A percentile compares a stretch with the other conserved stretches of the same genome.
Conservation (phyloP, 1,140 invertebrate species). For the Bombus balteatus region DNA sequence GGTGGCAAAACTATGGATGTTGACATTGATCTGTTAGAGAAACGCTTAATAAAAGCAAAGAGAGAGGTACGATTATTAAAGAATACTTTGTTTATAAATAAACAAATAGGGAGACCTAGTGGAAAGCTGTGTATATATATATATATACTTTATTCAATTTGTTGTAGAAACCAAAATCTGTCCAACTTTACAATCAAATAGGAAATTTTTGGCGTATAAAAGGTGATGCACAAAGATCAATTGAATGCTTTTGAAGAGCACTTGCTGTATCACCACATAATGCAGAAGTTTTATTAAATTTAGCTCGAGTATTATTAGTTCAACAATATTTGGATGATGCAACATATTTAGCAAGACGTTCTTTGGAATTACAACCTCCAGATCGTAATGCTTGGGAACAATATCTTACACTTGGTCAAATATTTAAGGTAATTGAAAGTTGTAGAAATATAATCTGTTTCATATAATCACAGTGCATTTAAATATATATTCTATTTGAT, state of each 20-base stretch:
- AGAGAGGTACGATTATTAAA: constrained; percentile 84
- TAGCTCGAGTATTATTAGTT: constrained; percentile 92
- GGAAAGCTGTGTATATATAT: background rate
- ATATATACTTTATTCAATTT: constrained; percentile 37
- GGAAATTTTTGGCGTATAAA: constrained; percentile 95
- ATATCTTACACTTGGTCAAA: constrained; percentile 93
- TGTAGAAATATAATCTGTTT: background rate
- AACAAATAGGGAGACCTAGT: background rate
- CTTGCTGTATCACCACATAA: constrained; percentile 93
- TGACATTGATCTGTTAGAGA: constrained; percentile 90
- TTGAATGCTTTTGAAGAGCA: constrained; percentile 93
- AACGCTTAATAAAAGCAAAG: constrained; percentile 90
- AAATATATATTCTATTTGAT: background rate
- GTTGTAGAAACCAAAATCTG: constrained; percentile 91
- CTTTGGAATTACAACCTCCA: constrained; percentile 88
- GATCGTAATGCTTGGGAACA: constrained; percentile 95
- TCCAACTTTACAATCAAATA: constrained; percentile 93
- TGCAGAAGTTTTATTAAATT: constrained; percentile 91
- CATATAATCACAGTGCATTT: background rate
- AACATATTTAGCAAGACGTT: constrained; percentile 91
- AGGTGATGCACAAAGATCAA: constrained; percentile 91
- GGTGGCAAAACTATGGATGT: constrained; percentile 87
- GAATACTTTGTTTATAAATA: background rate
- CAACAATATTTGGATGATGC: constrained; percentile 94
- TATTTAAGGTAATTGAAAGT: constrained; percentile 85